These are phyloP conservation scores for Rhinogobio ventralis DNA, from an alignment of 2,797 vertebrate genomes.

Conservation along the genomic window DNA sequence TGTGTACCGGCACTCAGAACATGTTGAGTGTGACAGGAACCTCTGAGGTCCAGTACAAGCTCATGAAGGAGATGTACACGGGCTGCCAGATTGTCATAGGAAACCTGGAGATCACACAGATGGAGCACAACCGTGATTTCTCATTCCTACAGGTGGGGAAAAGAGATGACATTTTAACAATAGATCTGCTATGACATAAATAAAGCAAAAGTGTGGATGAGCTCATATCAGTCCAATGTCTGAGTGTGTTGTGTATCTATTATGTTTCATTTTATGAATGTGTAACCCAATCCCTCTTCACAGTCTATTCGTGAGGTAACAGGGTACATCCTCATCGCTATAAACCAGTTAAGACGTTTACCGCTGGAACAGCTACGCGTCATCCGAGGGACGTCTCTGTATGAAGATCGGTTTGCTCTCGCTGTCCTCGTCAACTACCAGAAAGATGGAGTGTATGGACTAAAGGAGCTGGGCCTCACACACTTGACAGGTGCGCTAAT, in stretches of 20 bases:
- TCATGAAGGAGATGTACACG: constrained; percentile 84
- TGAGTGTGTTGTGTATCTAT: neutral
- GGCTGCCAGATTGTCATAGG: constrained; percentile 94
- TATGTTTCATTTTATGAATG: neutral
- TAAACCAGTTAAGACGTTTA: constrained; percentile 91
- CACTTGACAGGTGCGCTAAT: constrained; percentile 87
- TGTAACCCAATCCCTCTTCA: neutral
- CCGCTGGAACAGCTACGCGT: constrained; percentile 93
- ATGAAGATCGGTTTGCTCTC: constrained; percentile 87
- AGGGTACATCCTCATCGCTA: constrained; percentile 90
- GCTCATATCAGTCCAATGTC: constrained; percentile 11
- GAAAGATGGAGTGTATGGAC: constrained; percentile 88
- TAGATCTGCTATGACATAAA: neutral
- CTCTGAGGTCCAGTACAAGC: constrained; percentile 81
- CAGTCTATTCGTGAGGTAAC: constrained; percentile 98
- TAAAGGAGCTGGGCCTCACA: constrained; percentile 92
- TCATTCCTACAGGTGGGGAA: constrained; percentile 88
- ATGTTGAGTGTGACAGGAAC: constrained; percentile 84
- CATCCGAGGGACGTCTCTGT: constrained; percentile 92
- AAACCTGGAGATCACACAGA: constrained; percentile 94
- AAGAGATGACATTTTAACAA: neutral
- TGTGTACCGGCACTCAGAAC: constrained; percentile 91
- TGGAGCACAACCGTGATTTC: constrained; percentile 85
- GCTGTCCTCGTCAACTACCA: constrained; percentile 94
- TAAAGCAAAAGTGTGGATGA: neutral